These are phyloP conservation scores for Nyctibius grandis DNA, from an alignment of 2,797 vertebrate species.

Conservation along the genomic window DNA sequence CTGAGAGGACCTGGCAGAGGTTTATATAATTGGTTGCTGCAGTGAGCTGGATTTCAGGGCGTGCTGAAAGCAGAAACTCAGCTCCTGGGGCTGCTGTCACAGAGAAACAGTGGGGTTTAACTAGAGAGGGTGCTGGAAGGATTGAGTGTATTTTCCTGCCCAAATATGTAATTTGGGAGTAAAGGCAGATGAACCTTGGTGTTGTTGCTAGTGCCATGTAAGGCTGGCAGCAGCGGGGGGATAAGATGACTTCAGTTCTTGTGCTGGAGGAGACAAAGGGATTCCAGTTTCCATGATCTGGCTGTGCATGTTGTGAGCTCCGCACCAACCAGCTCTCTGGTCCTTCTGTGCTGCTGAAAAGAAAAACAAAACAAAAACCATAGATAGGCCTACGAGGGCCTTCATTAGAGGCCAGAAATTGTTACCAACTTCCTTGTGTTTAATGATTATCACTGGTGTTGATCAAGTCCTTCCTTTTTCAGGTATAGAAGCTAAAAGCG, in stretches of 20 bases:
- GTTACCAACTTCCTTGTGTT: neutral
- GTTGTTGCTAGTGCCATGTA: neutral
- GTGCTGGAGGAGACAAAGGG: neutral
- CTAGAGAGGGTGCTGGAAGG: neutral
- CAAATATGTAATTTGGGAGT: neutral
- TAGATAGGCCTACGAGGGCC: neutral
- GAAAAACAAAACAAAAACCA: neutral
- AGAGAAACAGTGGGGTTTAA: neutral
- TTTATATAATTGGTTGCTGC: neutral
- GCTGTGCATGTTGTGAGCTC: neutral
- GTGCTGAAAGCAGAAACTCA: neutral
- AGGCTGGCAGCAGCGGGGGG: neutral
- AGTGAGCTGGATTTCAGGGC: neutral
- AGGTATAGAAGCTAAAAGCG: slow-evolving; percentile 87
- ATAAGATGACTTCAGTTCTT: neutral
- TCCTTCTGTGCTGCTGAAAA: neutral
- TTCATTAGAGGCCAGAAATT: neutral
- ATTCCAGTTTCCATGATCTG: neutral
- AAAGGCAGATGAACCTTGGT: neutral
- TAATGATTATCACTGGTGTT: fast-evolving
- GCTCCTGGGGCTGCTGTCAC: neutral
- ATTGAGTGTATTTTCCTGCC: neutral
- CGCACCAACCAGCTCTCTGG: neutral
- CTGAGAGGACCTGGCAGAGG: neutral
- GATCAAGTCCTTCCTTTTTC: neutral